Percentiles rank a stretch among this genome's conserved stretches.
Conservation (phyloP, 1,140 invertebrate species). For the Neelides sp. region DNA sequence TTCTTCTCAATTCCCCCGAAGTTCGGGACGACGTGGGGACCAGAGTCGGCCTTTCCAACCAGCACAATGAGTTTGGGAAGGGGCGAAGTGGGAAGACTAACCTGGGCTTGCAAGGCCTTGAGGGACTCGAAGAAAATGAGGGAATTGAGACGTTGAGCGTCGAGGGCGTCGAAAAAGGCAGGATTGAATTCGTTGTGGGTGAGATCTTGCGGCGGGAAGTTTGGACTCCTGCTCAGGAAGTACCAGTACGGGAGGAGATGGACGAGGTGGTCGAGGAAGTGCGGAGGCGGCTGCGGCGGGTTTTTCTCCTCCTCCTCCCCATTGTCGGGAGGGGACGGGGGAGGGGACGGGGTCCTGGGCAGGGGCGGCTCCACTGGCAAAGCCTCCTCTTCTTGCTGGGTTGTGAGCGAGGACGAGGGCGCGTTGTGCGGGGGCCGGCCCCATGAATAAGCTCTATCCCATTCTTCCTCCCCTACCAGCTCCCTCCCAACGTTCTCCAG, state of each 20-base stretch:
- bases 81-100: not conserved
- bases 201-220: conserved; percentile 9
- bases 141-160: conserved; percentile 27
- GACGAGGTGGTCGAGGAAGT: conserved; percentile 17
- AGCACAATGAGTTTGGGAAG: too few relatives aligned
- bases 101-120: conserved; percentile 15
- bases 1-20: not conserved
- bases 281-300: not conserved
- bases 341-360: not conserved
- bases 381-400: not conserved
- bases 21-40: not conserved
- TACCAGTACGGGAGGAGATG: conserved; percentile 29
- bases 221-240: conserved; percentile 29
- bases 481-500: conserved; percentile 28
- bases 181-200: not conserved
- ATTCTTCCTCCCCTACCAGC: conserved; percentile 29
- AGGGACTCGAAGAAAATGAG: conserved; percentile 25
- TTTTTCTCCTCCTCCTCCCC: not conserved
- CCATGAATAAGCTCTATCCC: too few relatives aligned
- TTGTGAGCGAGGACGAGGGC: not conserved
- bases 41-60: too few relatives aligned
- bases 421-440: not conserved
- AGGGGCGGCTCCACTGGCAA: not conserved
- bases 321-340: not conserved
- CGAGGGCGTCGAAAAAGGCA: conserved; percentile 13